Base-by-base conservation (phyloP, 2,888 invertebrate species). In the Nephrotoma guestfalica region DNA sequence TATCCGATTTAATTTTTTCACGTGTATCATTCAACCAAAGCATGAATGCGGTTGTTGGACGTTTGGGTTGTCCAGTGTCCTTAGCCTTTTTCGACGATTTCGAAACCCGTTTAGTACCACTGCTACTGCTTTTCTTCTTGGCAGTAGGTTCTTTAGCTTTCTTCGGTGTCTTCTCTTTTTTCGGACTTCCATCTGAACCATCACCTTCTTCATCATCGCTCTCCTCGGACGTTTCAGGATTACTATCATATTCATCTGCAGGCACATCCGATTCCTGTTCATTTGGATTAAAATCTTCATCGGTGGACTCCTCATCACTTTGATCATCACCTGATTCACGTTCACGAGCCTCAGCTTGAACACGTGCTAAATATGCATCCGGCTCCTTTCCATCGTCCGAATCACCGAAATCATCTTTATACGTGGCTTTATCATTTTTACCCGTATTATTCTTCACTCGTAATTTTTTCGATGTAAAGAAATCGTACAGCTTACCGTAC, bases 261-360 rank as follows among this genome's bases (percentile, higher is more conserved):
- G 94, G 95, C 18, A 91, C 91, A 92, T 98, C 98, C 90, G 97
- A 97, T 90, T 96, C 97, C 90, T 94, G 96, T 90, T 95, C 95
- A 88, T 93, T 94, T 0, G 97, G 97, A 91, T 97, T 96, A 91
- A 97, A 97, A 93, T 97, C 97, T 92, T 97, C 97, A 91, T 97
- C 97, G 0, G 96, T 96, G n/a, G n/a, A n/a, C n/a, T n/a, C n/a
- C n/a, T n/a, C n/a, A n/a, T n/a, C n/a, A n/a, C n/a, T n/a, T n/a
- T 88, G 96, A 96, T 90, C 96, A 88, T 93, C 92, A 87, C 94
- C 95, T 2, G 95, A 95, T 89, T 96, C 96, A 85, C 97, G 93
- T 90, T 97, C 96, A 91, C 97, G 94, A 42, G 97, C 99, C 92
- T 99, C 99, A 0, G 97, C 97, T 92, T 99, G 98, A 87, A 99